Evolutionary conservation across 2,113 vertebrate genomes (phyloP).

Genomic region (Myrmecobius fasciatus): DNA sequence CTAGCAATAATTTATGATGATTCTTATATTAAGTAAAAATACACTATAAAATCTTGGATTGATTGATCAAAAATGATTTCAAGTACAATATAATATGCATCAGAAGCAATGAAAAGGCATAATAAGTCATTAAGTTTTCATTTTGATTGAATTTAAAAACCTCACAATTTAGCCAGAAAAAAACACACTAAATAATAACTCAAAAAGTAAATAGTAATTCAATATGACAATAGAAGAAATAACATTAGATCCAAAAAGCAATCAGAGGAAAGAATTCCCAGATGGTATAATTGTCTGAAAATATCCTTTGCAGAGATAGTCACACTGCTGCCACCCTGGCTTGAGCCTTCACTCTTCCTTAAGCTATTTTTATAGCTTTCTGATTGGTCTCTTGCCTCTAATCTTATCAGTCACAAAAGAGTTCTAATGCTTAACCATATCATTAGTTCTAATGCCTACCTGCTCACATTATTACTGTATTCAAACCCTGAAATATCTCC

Average conservation of each 20-base stretch:
- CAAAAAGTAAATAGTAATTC: constrained; percentile 18
- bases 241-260: background rate
- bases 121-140: background rate
- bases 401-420: background rate
- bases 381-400: background rate
- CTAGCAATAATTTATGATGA: background rate
- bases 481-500: background rate
- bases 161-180: constrained; percentile 18
- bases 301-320: background rate
- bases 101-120: background rate
- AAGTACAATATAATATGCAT: constrained; percentile 6
- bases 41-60: background rate
- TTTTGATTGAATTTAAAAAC: background rate
- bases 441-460: background rate
- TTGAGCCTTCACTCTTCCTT: background rate
- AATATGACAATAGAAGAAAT: constrained; percentile 31
- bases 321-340: background rate
- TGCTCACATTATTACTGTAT: background rate
- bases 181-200: constrained; percentile 26
- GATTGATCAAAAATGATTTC: background rate
- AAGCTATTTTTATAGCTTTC: background rate
- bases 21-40: constrained; percentile 9
- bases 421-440: background rate
- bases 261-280: constrained; percentile 6
- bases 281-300: background rate